Evolutionary conservation across 2,888 invertebrate genomes (phyloP).

Genomic region (Oasisia sp.): DNA sequence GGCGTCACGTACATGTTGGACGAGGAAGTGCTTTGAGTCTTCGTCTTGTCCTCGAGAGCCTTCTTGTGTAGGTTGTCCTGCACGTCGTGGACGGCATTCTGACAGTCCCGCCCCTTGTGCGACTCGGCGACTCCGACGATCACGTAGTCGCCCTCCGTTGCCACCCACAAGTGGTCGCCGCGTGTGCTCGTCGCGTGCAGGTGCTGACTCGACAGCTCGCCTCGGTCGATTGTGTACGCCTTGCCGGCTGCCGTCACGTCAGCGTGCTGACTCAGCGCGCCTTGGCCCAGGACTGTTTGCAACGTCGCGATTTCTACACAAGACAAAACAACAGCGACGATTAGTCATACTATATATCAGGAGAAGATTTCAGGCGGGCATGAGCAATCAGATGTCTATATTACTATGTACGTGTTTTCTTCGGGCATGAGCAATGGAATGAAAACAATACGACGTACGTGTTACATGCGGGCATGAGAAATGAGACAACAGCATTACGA

Average conservation of each 20-base stretch:
- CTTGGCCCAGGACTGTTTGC: background rate
- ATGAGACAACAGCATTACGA: background rate
- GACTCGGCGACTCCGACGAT: background rate
- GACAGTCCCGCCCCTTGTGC: background rate
- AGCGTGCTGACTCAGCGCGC: background rate
- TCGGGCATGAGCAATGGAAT: no score
- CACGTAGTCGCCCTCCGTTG: background rate
- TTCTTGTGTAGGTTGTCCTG: background rate
- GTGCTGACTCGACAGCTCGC: background rate
- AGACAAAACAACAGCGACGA: background rate
- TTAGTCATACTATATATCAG: background rate
- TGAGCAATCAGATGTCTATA: background rate
- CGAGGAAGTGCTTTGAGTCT: background rate
- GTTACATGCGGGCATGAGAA: no score
- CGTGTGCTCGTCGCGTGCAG: background rate
- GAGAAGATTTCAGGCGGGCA: background rate
- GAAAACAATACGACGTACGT: no score
- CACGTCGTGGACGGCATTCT: background rate
- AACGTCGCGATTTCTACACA: background rate
- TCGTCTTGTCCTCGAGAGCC: background rate
- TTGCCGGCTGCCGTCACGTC: constrained; percentile 6
- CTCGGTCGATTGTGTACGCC: background rate
- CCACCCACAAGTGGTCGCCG: background rate
- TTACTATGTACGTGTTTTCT: background rate
- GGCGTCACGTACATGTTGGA: background rate